Evolutionary conservation across 92 coral and sea anemone genomes (phyloP).

Genomic region (Porites evermanni): DNA sequence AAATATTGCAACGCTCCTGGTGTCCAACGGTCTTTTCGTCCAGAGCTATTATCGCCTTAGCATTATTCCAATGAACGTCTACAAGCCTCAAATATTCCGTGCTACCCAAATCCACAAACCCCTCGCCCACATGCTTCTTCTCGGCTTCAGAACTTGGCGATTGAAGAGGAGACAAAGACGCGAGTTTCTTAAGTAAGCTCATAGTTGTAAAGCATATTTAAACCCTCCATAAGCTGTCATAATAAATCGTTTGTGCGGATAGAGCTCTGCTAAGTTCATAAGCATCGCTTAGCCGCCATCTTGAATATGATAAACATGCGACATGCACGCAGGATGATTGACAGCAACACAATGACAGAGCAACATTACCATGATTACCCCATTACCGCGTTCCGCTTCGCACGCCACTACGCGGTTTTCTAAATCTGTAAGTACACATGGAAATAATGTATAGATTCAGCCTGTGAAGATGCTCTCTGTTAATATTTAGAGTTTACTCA

Average conservation of each 20-base stretch:
- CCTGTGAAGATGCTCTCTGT: no score
- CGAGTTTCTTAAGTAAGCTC: slow-evolving; percentile 85
- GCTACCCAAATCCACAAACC: slow-evolving; percentile 40
- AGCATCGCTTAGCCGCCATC: slow-evolving; percentile 34
- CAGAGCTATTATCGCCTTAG: slow-evolving; percentile 81
- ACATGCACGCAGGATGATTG: slow-evolving; percentile 18
- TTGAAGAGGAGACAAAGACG: slow-evolving; percentile 75
- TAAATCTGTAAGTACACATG: no score
- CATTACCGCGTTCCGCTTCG: no score
- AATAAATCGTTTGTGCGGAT: neutral
- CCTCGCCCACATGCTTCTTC: slow-evolving; percentile 60
- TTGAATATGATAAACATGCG: slow-evolving; percentile 13
- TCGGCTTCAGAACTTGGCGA: slow-evolving; percentile 65
- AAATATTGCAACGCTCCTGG: slow-evolving; percentile 86
- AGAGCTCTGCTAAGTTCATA: neutral
- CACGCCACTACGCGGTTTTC: no score
- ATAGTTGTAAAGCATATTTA: slow-evolving; percentile 29
- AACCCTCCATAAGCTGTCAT: slow-evolving; percentile 31
- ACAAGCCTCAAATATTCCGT: slow-evolving; percentile 76
- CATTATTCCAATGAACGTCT: slow-evolving; percentile 88
- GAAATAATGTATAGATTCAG: no score
- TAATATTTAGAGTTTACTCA: no score
- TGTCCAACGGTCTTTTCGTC: slow-evolving; percentile 85
- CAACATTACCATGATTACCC: neutral
- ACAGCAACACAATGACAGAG: slow-evolving; percentile 4